Evolutionary conservation across 2,113 vertebrate genomes (phyloP).

Genomic region (Bufo bufo): DNA sequence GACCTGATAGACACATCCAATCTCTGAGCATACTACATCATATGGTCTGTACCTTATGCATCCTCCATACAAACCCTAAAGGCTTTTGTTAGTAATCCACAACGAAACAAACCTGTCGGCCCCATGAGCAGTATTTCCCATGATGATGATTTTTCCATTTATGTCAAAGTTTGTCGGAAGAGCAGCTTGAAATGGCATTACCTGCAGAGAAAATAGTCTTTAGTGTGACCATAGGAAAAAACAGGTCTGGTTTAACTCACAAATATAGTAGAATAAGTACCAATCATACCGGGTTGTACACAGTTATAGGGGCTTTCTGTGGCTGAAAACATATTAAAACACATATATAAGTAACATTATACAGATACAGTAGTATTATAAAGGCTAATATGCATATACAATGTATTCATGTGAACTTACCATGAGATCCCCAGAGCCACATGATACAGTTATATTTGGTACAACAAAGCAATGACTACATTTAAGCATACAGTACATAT

Average conservation of each 20-base stretch:
- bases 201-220: conserved; percentile 11
- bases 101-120: conserved; percentile 44
- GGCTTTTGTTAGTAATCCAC: neutral
- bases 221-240: neutral
- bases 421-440: too few relatives aligned
- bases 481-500: too few relatives aligned
- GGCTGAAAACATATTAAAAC: neutral
- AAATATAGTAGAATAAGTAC: neutral
- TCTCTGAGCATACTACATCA: neutral
- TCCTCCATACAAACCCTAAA: neutral
- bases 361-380: neutral
- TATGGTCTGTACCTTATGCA: neutral
- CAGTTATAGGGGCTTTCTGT: conserved; percentile 7
- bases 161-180: conserved; percentile 16
- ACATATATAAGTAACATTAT: neutral
- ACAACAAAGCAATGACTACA: too few relatives aligned
- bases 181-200: conserved; percentile 47
- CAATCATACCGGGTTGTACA: conserved; percentile 49
- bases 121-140: conserved; percentile 20
- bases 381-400: neutral
- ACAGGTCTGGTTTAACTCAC: too few relatives aligned
- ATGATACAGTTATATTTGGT: too few relatives aligned
- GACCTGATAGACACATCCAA: too few relatives aligned
- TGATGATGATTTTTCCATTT: conserved; percentile 33
- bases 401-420: too few relatives aligned